Evolutionary conservation across 2,888 invertebrate genomes (phyloP).

Genomic region (Cylindroiulus punctatus): DNA sequence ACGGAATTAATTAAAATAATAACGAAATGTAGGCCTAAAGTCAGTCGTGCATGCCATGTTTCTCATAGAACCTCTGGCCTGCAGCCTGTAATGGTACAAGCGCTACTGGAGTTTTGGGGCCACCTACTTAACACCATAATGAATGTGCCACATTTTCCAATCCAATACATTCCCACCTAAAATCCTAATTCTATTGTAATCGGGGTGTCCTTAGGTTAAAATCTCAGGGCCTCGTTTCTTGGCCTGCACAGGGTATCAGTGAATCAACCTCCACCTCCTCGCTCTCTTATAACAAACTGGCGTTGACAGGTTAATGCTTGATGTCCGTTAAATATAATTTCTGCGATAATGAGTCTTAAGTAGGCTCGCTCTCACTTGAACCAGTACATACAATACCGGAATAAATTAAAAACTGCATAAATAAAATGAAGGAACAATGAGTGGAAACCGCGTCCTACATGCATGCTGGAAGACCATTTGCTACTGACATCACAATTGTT

Average conservation of each 20-base stretch:
- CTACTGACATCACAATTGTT: too few relatives aligned
- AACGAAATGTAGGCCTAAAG: slow-evolving; percentile 17
- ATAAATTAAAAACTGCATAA: slow-evolving; percentile 29
- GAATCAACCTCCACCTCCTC: neutral
- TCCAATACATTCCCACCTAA: slow-evolving; percentile 49
- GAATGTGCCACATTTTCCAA: slow-evolving; percentile 50
- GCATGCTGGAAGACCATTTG: neutral
- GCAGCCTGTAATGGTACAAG: slow-evolving; percentile 27
- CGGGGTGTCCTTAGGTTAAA: slow-evolving; percentile 31
- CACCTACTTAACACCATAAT: slow-evolving; percentile 52
- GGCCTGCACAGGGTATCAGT: slow-evolving; percentile 36
- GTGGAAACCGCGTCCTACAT: slow-evolving; percentile 4
- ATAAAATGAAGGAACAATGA: neutral
- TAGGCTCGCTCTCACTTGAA: neutral
- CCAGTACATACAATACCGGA: neutral
- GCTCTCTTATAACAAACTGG: neutral
- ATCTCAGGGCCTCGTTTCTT: slow-evolving; percentile 23
- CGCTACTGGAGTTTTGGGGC: slow-evolving; percentile 46
- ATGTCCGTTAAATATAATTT: slow-evolving; percentile 29
- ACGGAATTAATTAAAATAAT: slow-evolving; percentile 34
- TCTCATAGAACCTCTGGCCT: slow-evolving; percentile 34
- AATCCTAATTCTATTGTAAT: slow-evolving; percentile 46
- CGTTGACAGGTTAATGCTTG: slow-evolving; percentile 38
- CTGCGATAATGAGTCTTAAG: slow-evolving; percentile 12
- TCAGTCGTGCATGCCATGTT: neutral